A percentile compares a stretch with the other conserved stretches of the same genome.
phyloP scores from a whole-genome alignment of 2,113 vertebrate species.

The Clupea harengus region DNA sequence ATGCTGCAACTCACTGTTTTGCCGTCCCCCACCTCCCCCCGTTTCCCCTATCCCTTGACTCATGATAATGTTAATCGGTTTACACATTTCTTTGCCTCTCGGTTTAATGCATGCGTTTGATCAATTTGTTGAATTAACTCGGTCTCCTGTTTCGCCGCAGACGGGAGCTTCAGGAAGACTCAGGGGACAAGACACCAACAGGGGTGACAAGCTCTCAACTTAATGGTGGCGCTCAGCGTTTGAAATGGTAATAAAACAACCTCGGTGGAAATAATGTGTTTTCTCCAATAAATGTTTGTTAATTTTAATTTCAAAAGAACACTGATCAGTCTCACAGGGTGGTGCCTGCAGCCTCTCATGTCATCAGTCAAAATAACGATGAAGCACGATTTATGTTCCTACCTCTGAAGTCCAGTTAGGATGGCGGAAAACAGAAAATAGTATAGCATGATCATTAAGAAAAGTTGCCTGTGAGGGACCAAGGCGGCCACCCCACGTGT shows the following conservation, averaged over 20 bases:
- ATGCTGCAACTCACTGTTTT: background rate
- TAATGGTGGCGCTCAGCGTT: background rate
- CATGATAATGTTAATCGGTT: constrained; percentile 18
- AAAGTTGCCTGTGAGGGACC: too few species aligned
- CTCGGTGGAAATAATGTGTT: constrained; percentile 10
- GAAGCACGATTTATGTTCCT: background rate
- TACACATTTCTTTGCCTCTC: constrained; percentile 4
- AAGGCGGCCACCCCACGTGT: too few species aligned
- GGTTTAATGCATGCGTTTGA: constrained; percentile 25
- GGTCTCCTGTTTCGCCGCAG: background rate
- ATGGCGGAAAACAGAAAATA: background rate
- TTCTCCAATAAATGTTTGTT: constrained; percentile 6
- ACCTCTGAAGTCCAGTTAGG: background rate
- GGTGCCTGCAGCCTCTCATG: background rate
- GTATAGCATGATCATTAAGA: background rate
- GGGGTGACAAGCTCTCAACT: constrained; percentile 9
- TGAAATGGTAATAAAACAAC: constrained; percentile 21
- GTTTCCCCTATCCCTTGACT: background rate
- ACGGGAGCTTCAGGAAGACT: background rate
- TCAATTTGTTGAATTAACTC: constrained; percentile 24
- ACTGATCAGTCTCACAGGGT: background rate
- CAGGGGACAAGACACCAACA: background rate
- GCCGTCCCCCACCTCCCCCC: background rate
- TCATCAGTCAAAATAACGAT: background rate
- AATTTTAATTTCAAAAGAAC: constrained; percentile 9